Percentiles rank a stretch among this genome's conserved stretches.
These are phyloP conservation scores for Octodon degus DNA, from an alignment of 2,113 vertebrate genomes.

Conservation along the genomic window DNA sequence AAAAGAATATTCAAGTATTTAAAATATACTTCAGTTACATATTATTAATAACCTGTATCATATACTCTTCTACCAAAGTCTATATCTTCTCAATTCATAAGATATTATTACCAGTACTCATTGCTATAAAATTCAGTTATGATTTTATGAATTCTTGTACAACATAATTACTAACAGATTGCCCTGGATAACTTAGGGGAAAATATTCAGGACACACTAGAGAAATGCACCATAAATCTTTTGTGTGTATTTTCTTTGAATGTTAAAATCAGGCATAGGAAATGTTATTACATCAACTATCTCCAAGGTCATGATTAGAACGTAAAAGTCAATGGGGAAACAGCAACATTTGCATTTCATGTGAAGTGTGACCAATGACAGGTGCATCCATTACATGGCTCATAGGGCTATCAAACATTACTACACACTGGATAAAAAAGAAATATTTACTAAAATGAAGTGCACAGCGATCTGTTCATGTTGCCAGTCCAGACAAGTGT, in stretches of 20 bases:
- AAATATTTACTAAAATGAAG: slow-evolving; percentile 2
- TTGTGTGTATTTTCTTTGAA: not conserved
- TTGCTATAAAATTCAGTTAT: not conserved
- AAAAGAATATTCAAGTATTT: not conserved
- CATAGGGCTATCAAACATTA: slow-evolving; percentile 11
- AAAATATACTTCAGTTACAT: not conserved
- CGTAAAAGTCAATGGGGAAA: slow-evolving; percentile 43
- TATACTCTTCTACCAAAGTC: not conserved
- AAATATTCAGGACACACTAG: not conserved
- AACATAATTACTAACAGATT: slow-evolving; percentile 9
- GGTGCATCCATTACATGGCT: not conserved
- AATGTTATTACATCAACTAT: not conserved
- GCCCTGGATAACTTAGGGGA: not conserved
- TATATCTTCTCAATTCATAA: not conserved
- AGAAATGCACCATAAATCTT: not conserved
- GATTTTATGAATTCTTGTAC: not conserved
- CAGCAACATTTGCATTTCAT: not conserved
- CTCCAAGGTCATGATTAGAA: slow-evolving; percentile 42
- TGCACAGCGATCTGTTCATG: not conserved
- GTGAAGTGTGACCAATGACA: slow-evolving; percentile 27
- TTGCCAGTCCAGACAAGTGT: not conserved
- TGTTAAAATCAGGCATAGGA: not conserved
- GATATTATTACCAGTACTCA: not conserved
- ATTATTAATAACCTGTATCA: not conserved
- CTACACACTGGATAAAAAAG: not conserved